Evolutionary conservation across 1,140 invertebrate species (phyloP).

Genomic region (Tigriopus japonicus): DNA sequence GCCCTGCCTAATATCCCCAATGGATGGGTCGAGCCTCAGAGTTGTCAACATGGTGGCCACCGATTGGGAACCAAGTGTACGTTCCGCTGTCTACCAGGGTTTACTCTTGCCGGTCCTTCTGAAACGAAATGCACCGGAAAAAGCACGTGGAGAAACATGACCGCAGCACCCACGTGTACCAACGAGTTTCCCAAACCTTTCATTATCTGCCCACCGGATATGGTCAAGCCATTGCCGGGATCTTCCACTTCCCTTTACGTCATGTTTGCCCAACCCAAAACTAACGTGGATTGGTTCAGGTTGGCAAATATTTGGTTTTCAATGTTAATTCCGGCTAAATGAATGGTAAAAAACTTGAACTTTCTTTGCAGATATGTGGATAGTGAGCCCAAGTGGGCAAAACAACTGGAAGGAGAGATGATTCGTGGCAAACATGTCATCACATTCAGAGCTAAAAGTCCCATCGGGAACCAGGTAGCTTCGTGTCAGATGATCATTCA

Average conservation of each 20-base stretch:
- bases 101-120: neutral
- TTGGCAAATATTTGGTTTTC: neutral
- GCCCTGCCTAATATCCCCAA: neutral
- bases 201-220: conserved; percentile 8
- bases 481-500: conserved; percentile 40
- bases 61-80: neutral
- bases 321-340: too few relatives aligned
- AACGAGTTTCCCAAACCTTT: neutral
- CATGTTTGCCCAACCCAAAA: conserved; percentile 39
- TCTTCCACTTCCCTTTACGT: conserved; percentile 27
- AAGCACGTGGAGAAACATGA: neutral
- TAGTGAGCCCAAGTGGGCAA: conserved; percentile 40
- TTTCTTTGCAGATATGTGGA: conserved; percentile 41
- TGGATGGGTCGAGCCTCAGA: neutral
- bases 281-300: conserved; percentile 44
- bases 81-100: conserved; percentile 4
- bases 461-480: conserved; percentile 32
- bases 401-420: conserved; percentile 38
- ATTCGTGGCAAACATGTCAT: conserved; percentile 35
- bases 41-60: neutral
- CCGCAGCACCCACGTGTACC: neutral
- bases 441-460: conserved; percentile 38
- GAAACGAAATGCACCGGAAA: neutral
- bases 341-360: conserved; percentile 19
- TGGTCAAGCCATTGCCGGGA: conserved; percentile 2